Evolutionary conservation across 1,140 invertebrate species (phyloP).

Genomic region (Drosophila malerkotliana): DNA sequence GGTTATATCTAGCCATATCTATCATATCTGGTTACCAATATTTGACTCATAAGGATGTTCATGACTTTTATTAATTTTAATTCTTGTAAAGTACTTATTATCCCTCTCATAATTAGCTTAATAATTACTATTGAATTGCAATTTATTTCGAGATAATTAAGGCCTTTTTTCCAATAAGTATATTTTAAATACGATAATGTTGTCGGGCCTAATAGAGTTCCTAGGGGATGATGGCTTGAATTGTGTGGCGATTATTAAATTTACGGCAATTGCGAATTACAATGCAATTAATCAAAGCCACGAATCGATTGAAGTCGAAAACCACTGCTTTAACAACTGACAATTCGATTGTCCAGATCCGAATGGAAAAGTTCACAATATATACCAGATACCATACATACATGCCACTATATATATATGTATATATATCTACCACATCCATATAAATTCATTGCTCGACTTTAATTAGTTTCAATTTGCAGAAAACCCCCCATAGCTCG

Average conservation of each 20-base stretch:
- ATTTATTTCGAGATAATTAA: slow-evolving; percentile 32
- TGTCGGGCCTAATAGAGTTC: slow-evolving; percentile 29
- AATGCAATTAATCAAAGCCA: slow-evolving; percentile 65
- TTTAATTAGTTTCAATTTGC: slow-evolving; percentile 76
- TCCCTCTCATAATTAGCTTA: neutral
- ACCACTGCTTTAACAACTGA: slow-evolving; percentile 37
- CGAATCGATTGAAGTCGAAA: slow-evolving; percentile 50
- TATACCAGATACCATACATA: slow-evolving; percentile 13
- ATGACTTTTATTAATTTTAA: too few species aligned
- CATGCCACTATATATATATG: neutral
- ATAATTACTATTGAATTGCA: neutral
- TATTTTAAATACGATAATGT: too few species aligned
- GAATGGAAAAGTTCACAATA: neutral
- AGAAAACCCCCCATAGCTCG: neutral
- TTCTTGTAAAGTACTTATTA: neutral
- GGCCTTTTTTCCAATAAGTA: neutral
- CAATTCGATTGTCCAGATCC: slow-evolving; percentile 24
- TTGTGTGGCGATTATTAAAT: slow-evolving; percentile 64
- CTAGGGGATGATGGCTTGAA: slow-evolving; percentile 7
- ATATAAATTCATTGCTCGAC: slow-evolving; percentile 50
- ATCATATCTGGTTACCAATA: too few species aligned
- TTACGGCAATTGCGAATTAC: slow-evolving; percentile 52
- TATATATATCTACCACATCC: neutral
- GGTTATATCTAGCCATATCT: too few species aligned
- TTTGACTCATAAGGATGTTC: too few species aligned